phyloP scores from a whole-genome alignment of 1,140 invertebrate species.

The Philotrypesis tridentata region DNA sequence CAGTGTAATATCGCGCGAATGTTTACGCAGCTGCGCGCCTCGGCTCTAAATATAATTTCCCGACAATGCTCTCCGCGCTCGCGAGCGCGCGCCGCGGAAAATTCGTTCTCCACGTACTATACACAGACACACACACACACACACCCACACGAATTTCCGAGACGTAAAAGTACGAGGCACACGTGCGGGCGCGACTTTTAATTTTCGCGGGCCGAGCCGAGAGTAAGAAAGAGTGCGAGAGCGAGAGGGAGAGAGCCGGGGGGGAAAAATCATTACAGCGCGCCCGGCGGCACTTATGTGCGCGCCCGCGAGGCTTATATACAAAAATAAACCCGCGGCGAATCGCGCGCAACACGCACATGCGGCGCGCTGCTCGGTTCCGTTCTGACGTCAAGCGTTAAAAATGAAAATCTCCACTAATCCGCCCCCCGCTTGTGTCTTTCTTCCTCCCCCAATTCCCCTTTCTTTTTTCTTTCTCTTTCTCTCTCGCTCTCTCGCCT shows the following conservation, averaged over 20 bases:
- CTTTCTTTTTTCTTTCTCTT: neutral
- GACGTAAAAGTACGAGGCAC: neutral
- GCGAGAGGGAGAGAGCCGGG: neutral
- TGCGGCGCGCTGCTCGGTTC: no score
- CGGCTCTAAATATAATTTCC: constrained; percentile 1
- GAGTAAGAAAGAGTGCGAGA: neutral
- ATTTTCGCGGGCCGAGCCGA: neutral
- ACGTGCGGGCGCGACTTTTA: neutral
- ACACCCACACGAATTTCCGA: no score
- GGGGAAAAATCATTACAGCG: neutral
- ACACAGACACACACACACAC: no score
- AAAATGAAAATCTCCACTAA: neutral
- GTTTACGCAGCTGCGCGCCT: neutral
- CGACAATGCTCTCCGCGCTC: neutral
- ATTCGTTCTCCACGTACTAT: no score
- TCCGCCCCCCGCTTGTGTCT: neutral
- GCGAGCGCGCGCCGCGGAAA: no score
- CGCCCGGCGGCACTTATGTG: no score
- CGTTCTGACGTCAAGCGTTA: neutral
- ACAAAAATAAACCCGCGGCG: neutral
- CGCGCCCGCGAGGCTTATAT: no score
- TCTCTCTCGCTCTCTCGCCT: neutral
- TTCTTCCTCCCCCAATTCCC: no score
- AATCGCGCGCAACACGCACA: neutral
- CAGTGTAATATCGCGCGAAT: neutral